Evolutionary conservation across 2,113 vertebrate species (phyloP).

Genomic region (Ctenomys sociabilis): DNA sequence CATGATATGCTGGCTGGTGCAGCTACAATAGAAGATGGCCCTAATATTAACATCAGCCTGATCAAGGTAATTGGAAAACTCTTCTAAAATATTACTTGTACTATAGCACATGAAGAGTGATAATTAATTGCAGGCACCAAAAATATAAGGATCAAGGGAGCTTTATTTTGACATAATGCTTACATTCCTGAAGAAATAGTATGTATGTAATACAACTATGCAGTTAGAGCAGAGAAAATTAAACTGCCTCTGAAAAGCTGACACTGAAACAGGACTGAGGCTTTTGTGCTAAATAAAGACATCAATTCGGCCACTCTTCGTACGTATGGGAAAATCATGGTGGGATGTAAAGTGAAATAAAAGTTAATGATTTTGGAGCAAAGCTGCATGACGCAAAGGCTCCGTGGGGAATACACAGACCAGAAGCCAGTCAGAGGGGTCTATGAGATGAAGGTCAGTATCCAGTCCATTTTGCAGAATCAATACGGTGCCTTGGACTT

Average conservation of each 20-base stretch:
- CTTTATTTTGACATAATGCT: constrained; percentile 43
- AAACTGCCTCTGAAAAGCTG: constrained; percentile 69
- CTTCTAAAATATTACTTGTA: neutral
- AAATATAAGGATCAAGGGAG: neutral
- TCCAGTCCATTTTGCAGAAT: constrained; percentile 74
- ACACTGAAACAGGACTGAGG: constrained; percentile 47
- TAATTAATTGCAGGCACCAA: neutral
- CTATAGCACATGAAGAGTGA: neutral
- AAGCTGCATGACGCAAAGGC: constrained; percentile 45
- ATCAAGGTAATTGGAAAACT: neutral
- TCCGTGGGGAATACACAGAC: constrained; percentile 62
- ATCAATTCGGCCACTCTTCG: constrained; percentile 65
- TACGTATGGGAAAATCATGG: constrained; percentile 66
- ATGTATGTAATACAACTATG: constrained; percentile 34
- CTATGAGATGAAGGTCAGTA: constrained; percentile 71
- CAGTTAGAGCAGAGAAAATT: constrained; percentile 64
- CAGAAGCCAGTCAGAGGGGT: constrained; percentile 3
- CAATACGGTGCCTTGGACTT: constrained; percentile 65
- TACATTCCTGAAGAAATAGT: constrained; percentile 41
- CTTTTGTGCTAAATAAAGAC: constrained; percentile 74
- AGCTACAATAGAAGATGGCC: neutral
- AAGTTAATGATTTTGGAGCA: constrained; percentile 77
- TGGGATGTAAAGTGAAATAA: constrained; percentile 72
- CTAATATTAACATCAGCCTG: neutral
- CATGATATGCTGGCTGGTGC: neutral